A percentile compares a stretch with the other conserved stretches of the same genome.
Evolutionary conservation across 2,888 invertebrate genomes (phyloP).

Genomic region (Gibbula magus): DNA sequence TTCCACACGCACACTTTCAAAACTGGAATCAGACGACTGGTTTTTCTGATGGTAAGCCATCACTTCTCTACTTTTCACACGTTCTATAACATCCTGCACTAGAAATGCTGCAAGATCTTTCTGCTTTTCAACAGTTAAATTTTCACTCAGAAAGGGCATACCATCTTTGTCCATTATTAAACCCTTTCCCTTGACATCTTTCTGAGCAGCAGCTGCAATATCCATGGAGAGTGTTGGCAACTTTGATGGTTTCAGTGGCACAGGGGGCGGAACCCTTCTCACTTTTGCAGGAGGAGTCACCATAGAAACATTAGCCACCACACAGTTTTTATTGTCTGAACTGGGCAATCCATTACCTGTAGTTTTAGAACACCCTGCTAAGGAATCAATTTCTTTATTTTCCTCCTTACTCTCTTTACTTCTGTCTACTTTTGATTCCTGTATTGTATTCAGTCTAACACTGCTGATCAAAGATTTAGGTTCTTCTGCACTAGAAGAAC

Average conservation of each 20-base stretch:
- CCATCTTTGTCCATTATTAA: slow-evolving; percentile 13
- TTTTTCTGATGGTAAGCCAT: slow-evolving; percentile 23
- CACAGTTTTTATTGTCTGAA: neutral
- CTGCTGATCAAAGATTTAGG: neutral
- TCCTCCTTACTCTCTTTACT: neutral
- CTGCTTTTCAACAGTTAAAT: slow-evolving; percentile 24
- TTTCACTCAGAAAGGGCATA: slow-evolving; percentile 13
- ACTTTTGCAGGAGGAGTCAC: slow-evolving; percentile 8
- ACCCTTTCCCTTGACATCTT: neutral
- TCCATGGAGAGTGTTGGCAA: neutral
- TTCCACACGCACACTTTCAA: slow-evolving; percentile 61
- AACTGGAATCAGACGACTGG: slow-evolving; percentile 56
- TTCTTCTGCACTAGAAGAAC: slow-evolving; percentile 52
- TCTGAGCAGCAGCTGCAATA: neutral
- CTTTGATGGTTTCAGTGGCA: slow-evolving; percentile 44
- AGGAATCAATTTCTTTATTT: slow-evolving; percentile 22
- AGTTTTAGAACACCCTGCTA: slow-evolving; percentile 32
- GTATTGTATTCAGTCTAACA: slow-evolving; percentile 28
- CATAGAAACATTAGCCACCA: slow-evolving; percentile 12
- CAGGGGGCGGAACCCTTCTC: slow-evolving; percentile 45
- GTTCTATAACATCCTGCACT: slow-evolving; percentile 25
- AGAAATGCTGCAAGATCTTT: slow-evolving; percentile 25
- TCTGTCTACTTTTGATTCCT: slow-evolving; percentile 3
- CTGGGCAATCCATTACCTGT: too few relatives aligned
- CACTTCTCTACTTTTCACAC: slow-evolving; percentile 20